A percentile compares a stretch with the other conserved stretches of the same genome.
Conservation (phyloP, 2,888 invertebrate species). For the Byasa hedistus region DNA sequence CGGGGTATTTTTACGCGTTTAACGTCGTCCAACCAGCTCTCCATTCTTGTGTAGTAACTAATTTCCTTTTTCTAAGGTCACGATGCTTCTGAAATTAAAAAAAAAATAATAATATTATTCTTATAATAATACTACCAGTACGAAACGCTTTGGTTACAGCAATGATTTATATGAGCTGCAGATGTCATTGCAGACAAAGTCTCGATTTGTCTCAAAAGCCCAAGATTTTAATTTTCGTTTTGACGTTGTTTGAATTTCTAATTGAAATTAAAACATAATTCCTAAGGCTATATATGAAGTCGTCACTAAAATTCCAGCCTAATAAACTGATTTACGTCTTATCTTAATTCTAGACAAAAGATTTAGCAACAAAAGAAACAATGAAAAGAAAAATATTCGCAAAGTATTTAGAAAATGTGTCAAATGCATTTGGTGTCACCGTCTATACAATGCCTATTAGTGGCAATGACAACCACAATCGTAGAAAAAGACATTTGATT, state of each 20-base stretch:
- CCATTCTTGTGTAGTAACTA: conserved; percentile 75
- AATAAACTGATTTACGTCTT: neutral
- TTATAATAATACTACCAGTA: neutral
- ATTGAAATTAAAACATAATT: no score
- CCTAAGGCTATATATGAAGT: no score
- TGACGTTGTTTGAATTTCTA: no score
- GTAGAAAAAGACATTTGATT: conserved; percentile 26
- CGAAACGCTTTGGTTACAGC: no score
- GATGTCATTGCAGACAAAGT: no score
- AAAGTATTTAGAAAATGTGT: conserved; percentile 17
- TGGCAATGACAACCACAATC: conserved; percentile 27
- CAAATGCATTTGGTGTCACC: conserved; percentile 8
- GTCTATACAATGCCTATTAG: conserved; percentile 24
- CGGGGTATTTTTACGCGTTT: conserved; percentile 91
- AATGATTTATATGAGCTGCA: no score
- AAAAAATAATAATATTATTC: neutral
- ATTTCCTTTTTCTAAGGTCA: neutral
- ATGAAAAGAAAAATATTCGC: conserved; percentile 18
- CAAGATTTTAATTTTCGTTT: no score
- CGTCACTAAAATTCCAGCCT: no score
- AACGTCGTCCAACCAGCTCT: conserved; percentile 91
- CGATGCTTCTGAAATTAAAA: neutral
- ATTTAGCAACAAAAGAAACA: conserved; percentile 17
- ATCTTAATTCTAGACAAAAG: conserved; percentile 3
- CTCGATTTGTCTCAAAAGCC: no score